Evolutionary conservation across 2,113 vertebrate species (phyloP), one percentile per base, ranked within the genome.

Genomic region (Pycnonotus jocosus): DNA sequence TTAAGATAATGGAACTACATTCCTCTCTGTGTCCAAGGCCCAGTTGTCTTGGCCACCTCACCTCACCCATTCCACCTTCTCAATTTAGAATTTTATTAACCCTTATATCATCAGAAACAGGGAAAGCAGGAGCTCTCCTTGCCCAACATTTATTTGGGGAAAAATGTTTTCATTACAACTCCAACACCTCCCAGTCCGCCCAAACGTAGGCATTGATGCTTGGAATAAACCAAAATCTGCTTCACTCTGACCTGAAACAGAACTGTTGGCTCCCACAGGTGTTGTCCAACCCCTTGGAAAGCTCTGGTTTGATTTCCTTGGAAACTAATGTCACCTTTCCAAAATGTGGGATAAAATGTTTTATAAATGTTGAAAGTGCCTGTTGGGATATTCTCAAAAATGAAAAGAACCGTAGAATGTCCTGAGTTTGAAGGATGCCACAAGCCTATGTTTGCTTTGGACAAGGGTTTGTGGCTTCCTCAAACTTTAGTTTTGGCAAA

Each of bases 171-270:
- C 2, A 4, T 77, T 80, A 57, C n/a, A n/a, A 11, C 23, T 57
- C 5, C 35, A 35, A 12, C 51, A 6, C 14, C 54, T 80, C 69
- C 58, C 30, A 71, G 61, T 40, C 56, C 0, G 0, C 20, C 53
- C 68, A 47, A 38, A 44, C 2, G 0, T 2, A 2, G 42, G 7
- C 7, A 7, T 27, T 31, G 38, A 27, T 58, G 35, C 7, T 35
- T n/a, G 47, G 70, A 51, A 21, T 22, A 38, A 92, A 37, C 15
- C 30, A 48, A 57, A 64, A 31, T 12, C 6, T 40, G 16, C 50
- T 73, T 51, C 6, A 0, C 17, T 35, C 53, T 19, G 24, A 11
- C 23, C 57, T 13, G 21, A 86, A 78, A 35, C 30, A 19, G 38
- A 76, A 6, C 11, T 8, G 2, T 27, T 42, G 42, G 20, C 58